These are phyloP conservation scores for Ectemnius continuus DNA, from an alignment of 2,888 invertebrate genomes.

Conservation along the genomic window DNA sequence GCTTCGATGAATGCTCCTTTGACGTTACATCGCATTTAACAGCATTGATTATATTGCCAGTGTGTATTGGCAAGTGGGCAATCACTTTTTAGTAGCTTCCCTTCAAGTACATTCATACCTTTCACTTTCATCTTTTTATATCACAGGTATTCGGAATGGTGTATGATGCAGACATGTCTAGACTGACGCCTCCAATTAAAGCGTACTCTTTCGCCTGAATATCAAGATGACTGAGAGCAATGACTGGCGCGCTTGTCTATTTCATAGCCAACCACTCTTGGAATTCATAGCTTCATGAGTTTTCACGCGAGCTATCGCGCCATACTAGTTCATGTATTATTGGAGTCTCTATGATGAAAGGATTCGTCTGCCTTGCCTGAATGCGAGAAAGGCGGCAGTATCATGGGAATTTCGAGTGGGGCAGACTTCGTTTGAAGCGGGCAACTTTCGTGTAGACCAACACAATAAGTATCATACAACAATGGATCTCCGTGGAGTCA, in stretches of 20 bases:
- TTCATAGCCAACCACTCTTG: too few species aligned
- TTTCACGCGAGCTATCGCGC: too few species aligned
- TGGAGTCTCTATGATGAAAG: too few species aligned
- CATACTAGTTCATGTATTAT: too few species aligned
- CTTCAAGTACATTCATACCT: too few species aligned
- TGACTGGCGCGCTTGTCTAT: too few species aligned
- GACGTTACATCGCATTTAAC: slow-evolving; percentile 10
- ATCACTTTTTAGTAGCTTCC: too few species aligned
- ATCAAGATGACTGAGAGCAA: too few species aligned
- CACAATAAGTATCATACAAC: slow-evolving; percentile 44
- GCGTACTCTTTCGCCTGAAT: slow-evolving; percentile 16
- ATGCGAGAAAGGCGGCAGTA: neutral
- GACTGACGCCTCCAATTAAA: slow-evolving; percentile 23
- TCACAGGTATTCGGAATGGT: neutral
- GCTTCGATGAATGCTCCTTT: slow-evolving; percentile 25
- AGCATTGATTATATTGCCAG: neutral
- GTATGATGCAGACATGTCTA: slow-evolving; percentile 2
- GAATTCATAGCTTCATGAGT: too few species aligned
- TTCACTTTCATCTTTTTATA: too few species aligned
- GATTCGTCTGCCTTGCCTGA: too few species aligned
- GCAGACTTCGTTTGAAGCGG: neutral
- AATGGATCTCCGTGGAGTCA: slow-evolving; percentile 32
- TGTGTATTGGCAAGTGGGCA: too few species aligned
- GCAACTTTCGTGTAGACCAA: slow-evolving; percentile 22
- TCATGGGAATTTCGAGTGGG: slow-evolving; percentile 51